A percentile compares a stretch with the other conserved stretches of the same genome.
These are phyloP conservation scores for Oscheius sp. DNA, from an alignment of 2,888 invertebrate species.

Conservation along the genomic window DNA sequence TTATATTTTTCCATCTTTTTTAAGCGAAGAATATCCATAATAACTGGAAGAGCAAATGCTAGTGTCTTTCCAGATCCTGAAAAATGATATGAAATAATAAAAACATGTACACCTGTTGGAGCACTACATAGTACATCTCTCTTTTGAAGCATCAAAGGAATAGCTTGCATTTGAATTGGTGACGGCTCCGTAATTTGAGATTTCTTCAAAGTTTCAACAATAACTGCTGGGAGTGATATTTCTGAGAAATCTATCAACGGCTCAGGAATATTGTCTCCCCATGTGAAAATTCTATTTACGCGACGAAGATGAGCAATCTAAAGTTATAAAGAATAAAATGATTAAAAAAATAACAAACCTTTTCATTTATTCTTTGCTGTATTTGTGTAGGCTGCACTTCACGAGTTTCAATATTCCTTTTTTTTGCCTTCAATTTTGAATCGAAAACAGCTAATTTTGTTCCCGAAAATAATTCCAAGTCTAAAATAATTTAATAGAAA, in stretches of 20 bases:
- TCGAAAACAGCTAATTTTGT: neutral
- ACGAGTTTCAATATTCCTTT: neutral
- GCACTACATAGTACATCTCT: constrained; percentile 88
- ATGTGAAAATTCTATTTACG: constrained; percentile 62
- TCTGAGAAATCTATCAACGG: constrained; percentile 62
- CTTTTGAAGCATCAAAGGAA: constrained; percentile 82
- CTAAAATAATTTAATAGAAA: neutral
- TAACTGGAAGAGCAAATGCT: constrained; percentile 88
- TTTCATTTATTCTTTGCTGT: constrained; percentile 2
- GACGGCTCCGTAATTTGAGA: constrained; percentile 77
- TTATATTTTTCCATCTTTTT: constrained; percentile 69
- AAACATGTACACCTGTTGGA: constrained; percentile 79
- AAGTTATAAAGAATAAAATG: neutral
- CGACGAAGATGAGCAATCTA: constrained; percentile 53
- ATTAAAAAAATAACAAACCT: neutral
- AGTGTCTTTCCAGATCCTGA: constrained; percentile 90
- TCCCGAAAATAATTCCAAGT: constrained; percentile 19
- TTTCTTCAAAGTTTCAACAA: constrained; percentile 36
- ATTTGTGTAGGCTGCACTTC: neutral
- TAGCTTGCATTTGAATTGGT: constrained; percentile 89
- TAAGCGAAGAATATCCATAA: constrained; percentile 77
- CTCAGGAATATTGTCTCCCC: constrained; percentile 65
- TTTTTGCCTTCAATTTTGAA: neutral
- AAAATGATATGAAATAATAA: constrained; percentile 8
- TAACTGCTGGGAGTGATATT: constrained; percentile 34